phyloP scores from a whole-genome alignment of 1,140 invertebrate species.

The Micrasema minimum region DNA sequence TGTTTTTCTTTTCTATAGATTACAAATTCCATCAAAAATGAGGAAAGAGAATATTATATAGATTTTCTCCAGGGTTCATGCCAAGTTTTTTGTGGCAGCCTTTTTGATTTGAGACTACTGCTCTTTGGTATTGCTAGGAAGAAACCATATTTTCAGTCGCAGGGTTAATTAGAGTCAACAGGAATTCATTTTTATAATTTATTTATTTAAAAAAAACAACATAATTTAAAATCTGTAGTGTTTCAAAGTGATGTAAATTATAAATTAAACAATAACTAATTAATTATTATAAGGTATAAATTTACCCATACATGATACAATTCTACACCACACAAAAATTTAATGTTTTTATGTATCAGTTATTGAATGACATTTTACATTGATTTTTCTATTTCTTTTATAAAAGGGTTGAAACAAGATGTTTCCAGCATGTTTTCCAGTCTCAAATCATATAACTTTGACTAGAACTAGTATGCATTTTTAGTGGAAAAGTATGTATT shows the following conservation, averaged over 20 bases:
- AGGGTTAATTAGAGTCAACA: too few relatives aligned
- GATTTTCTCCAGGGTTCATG: too few relatives aligned
- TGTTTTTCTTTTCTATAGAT: too few relatives aligned
- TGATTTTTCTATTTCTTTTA: background rate
- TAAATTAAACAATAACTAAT: conserved; percentile 25
- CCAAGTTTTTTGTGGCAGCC: too few relatives aligned
- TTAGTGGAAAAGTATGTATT: too few relatives aligned
- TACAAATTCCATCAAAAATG: too few relatives aligned
- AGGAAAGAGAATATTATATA: too few relatives aligned
- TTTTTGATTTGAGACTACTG: too few relatives aligned
- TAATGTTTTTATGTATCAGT: conserved; percentile 9
- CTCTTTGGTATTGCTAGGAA: too few relatives aligned
- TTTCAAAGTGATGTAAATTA: conserved; percentile 23
- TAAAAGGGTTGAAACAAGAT: background rate
- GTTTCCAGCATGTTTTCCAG: conserved; percentile 17
- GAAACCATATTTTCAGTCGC: too few relatives aligned
- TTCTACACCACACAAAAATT: background rate
- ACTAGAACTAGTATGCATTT: background rate
- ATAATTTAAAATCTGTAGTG: conserved; percentile 29
- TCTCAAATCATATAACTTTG: conserved; percentile 15
- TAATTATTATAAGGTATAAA: conserved; percentile 3
- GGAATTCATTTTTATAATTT: conserved; percentile 15
- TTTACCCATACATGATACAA: background rate
- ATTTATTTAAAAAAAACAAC: conserved; percentile 34
- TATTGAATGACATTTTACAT: conserved; percentile 13